A percentile compares a stretch with the other conserved stretches of the same genome.
phyloP scores from a whole-genome alignment of 2,888 invertebrate genomes.

The Diaphora mendica region DNA sequence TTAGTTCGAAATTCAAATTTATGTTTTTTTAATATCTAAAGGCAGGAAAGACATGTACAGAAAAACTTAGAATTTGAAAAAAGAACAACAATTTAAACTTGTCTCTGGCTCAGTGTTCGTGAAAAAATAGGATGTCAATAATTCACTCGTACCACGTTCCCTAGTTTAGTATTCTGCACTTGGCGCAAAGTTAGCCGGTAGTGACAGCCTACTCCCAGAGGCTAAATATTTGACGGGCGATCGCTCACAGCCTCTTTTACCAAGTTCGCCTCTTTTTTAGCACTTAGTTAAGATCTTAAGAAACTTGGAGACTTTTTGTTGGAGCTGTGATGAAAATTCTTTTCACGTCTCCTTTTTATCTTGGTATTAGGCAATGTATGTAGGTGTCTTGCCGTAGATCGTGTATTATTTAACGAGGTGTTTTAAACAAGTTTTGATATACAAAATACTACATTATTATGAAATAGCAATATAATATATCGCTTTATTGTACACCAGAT shows the following conservation, averaged over 20 bases:
- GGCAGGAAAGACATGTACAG: background rate
- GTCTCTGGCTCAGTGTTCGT: background rate
- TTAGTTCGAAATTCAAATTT: background rate
- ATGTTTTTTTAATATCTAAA: background rate
- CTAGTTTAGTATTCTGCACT: conserved; percentile 43
- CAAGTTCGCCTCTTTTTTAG: conserved; percentile 29
- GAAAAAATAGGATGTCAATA: conserved; percentile 27
- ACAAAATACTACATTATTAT: too few relatives aligned
- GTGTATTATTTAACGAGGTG: background rate
- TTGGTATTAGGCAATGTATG: conserved; percentile 5
- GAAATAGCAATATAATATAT: too few relatives aligned
- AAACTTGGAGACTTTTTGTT: conserved; percentile 26
- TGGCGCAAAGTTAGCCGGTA: conserved; percentile 45
- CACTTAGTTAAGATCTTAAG: conserved; percentile 36
- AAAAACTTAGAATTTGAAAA: background rate
- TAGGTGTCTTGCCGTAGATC: background rate
- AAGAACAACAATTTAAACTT: background rate
- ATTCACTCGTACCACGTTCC: conserved; percentile 26
- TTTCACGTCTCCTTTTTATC: background rate
- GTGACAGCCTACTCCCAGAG: conserved; percentile 50
- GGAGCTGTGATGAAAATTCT: conserved; percentile 33
- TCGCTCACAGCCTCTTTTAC: conserved; percentile 43
- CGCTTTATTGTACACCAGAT: too few relatives aligned
- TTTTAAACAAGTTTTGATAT: background rate
- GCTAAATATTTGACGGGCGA: conserved; percentile 53